A percentile compares a stretch with the other conserved stretches of the same genome.
phyloP scores from a whole-genome alignment of 1,140 invertebrate genomes.

The Drosophila sproati region DNA sequence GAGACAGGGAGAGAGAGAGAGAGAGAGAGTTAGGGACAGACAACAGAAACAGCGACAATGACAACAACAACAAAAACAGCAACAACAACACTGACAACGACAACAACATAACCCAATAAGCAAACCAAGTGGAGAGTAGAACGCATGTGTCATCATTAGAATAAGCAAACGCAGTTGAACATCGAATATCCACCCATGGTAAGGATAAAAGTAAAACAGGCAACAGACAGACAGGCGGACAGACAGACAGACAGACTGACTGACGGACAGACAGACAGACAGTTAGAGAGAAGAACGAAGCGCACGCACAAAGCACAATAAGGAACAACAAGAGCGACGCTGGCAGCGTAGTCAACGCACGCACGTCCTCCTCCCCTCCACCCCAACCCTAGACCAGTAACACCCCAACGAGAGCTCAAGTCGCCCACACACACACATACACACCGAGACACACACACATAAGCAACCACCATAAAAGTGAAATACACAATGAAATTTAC shows the following conservation, averaged over 20 bases:
- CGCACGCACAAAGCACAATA: constrained; percentile 75
- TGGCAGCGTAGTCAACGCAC: constrained; percentile 37
- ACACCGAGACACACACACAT: constrained; percentile 9
- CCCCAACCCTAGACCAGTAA: not conserved
- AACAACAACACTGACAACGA: constrained; percentile 12
- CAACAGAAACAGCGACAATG: constrained; percentile 20
- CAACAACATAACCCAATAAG: constrained; percentile 51
- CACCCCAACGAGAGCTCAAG: constrained; percentile 5
- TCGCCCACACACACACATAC: constrained; percentile 12
- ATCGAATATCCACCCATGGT: constrained; percentile 47
- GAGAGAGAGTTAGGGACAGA: constrained; percentile 10
- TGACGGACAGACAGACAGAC: not conserved
- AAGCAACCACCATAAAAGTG: constrained; percentile 78
- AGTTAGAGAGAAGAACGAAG: constrained; percentile 16
- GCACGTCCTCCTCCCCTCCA: constrained; percentile 48
- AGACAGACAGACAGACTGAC: not conserved
- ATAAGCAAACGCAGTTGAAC: constrained; percentile 55
- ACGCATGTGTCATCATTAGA: constrained; percentile 82
- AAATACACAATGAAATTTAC: constrained; percentile 83
- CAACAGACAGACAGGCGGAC: constrained; percentile 14
- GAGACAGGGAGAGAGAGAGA: constrained; percentile 11
- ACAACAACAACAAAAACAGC: constrained; percentile 12
- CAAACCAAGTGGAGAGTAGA: constrained; percentile 26
- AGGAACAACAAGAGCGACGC: constrained; percentile 57
- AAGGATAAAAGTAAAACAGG: constrained; percentile 52